Evolutionary conservation across 1,140 invertebrate species (phyloP).

Genomic region (Caerostris extrusa): DNA sequence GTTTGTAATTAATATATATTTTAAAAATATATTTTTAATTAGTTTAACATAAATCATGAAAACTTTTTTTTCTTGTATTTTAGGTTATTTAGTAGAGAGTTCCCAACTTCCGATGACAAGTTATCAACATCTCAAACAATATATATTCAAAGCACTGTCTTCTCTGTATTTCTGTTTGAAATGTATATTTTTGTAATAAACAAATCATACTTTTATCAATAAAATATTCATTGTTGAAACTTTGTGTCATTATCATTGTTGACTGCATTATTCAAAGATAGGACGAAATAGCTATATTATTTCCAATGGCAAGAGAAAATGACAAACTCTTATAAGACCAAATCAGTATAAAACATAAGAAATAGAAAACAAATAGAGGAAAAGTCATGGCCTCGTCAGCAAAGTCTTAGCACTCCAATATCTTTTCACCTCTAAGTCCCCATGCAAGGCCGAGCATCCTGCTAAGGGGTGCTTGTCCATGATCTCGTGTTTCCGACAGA

Average conservation of each 20-base stretch:
- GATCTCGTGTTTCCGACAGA: no score
- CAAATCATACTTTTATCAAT: constrained; percentile 28
- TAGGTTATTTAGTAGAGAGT: not conserved
- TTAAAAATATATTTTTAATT: no score
- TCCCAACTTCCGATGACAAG: no score
- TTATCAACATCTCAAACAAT: not conserved
- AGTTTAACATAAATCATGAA: not conserved
- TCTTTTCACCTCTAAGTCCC: no score
- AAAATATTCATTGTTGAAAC: not conserved
- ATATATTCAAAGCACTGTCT: constrained; percentile 46
- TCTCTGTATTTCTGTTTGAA: constrained; percentile 45
- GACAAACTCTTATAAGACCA: not conserved
- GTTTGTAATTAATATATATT: not conserved
- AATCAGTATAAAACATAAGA: not conserved
- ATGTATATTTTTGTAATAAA: constrained; percentile 54
- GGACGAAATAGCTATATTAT: not conserved
- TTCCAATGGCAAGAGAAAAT: not conserved
- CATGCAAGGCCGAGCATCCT: no score
- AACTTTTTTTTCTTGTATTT: not conserved
- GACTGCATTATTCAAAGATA: not conserved
- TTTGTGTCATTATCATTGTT: not conserved
- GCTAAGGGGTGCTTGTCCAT: no score
- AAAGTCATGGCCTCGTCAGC: not conserved
- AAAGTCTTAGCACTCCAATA: no score
- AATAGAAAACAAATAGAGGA: not conserved